A percentile compares a stretch with the other conserved stretches of the same genome.
These are phyloP conservation scores for Tenrec ecaudatus DNA, from an alignment of 2,113 vertebrate species.

Conservation along the genomic window DNA sequence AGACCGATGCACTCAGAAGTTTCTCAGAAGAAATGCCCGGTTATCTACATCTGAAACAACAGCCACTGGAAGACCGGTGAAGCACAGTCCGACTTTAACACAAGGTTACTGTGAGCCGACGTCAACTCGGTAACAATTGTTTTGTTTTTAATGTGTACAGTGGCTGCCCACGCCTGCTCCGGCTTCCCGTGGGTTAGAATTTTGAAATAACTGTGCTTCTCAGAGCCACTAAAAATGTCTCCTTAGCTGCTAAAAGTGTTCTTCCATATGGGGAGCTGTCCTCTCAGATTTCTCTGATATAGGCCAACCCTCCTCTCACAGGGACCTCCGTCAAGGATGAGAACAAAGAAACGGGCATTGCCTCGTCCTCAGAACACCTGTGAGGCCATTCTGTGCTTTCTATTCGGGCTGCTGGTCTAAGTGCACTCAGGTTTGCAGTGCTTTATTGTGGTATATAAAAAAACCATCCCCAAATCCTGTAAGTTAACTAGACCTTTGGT, in stretches of 20 bases:
- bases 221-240: neutral
- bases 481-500: constrained; percentile 81
- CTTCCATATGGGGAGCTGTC: constrained; percentile 13
- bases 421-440: constrained; percentile 70
- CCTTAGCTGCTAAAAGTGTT: neutral
- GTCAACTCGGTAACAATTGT: neutral
- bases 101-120: neutral
- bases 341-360: constrained; percentile 19
- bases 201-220: neutral
- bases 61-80: neutral
- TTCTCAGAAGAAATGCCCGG: neutral
- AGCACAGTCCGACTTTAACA: neutral
- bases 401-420: constrained; percentile 68
- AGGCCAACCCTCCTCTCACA: constrained; percentile 65
- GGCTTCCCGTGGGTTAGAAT: neutral
- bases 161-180: neutral
- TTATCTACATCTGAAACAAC: neutral
- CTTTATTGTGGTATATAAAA: constrained; percentile 80
- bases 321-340: constrained; percentile 76
- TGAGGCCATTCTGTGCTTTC: constrained; percentile 63
- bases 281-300: constrained; percentile 64
- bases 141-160: neutral
- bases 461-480: constrained; percentile 39
- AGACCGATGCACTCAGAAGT: neutral
- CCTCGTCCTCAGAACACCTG: constrained; percentile 72